These are phyloP conservation scores for Suillia variegata DNA, from an alignment of 2,888 invertebrate genomes.

Conservation along the genomic window DNA sequence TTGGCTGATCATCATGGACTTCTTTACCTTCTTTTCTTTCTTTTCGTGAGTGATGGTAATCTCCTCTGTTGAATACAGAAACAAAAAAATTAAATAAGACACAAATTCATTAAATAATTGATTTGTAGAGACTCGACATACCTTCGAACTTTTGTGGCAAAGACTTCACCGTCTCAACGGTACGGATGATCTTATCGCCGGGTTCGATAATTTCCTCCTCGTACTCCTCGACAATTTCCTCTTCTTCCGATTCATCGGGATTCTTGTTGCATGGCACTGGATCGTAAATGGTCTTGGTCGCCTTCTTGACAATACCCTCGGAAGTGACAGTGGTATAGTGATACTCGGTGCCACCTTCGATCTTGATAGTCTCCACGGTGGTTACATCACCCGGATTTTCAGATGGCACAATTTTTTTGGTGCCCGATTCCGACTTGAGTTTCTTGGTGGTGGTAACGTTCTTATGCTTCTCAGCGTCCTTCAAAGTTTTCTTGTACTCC, in stretches of 20 bases:
- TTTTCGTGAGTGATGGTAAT: constrained; percentile 56
- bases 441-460: constrained; percentile 57
- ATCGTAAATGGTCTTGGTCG: constrained; percentile 58
- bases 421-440: constrained; percentile 56
- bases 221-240: constrained; percentile 59
- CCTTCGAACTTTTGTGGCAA: constrained; percentile 56
- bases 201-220: constrained; percentile 61
- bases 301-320: constrained; percentile 60
- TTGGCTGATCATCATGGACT: constrained; percentile 56
- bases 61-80: constrained; percentile 43
- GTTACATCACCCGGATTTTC: constrained; percentile 60
- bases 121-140: constrained; percentile 26
- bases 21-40: constrained; percentile 57
- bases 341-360: constrained; percentile 59
- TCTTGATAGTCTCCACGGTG: constrained; percentile 59
- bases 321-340: constrained; percentile 59
- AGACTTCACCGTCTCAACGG: constrained; percentile 54
- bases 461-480: constrained; percentile 60
- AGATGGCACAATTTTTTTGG: constrained; percentile 58
- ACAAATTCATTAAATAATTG: not conserved
- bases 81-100: not conserved
- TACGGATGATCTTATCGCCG: constrained; percentile 57
- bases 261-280: constrained; percentile 49
- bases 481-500: constrained; percentile 56
- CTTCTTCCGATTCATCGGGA: constrained; percentile 55